Base-by-base conservation (phyloP, 2,113 vertebrate species). In the Oreochromis spilurus region DNA sequence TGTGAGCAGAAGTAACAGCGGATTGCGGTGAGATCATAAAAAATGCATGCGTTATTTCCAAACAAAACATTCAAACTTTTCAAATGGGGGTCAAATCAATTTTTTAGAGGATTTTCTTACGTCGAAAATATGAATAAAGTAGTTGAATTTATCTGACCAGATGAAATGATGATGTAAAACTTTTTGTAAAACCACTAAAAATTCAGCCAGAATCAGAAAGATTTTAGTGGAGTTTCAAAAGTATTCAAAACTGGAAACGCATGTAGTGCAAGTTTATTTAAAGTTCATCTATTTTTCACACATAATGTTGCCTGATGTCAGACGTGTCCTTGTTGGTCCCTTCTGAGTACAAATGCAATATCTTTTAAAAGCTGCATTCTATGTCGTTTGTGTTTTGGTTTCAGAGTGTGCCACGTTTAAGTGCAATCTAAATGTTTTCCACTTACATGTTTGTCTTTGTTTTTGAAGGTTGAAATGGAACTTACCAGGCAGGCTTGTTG, bases 401-500 rank as follows among this genome's bases (percentile, higher is more conserved):
- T 29, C 6, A 1, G 24, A 50, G 14, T n/a, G 26, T n/a, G 6
- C 17, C 17, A 8, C 17, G 4, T 31, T 52, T 52, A 7, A 77
- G 72, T 9, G 45, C 72, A n/a, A 19, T 77, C 52, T n/a, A n/a
- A 50, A 77, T 34, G 72, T 52, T 77, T 77, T 50, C 16, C 16
- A 31, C 50, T 77, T 31, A 19, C 21, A 29, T 29, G 38, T 17
- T 12, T 43, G 26, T n/a, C 4, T 2, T 52, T 52, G 19, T n/a
- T 77, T 31, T 7, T 19, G 17, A 77, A 77, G 72, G 16, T 34
- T 77, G 10, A 31, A 52, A 29, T 6, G 0, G 1, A 29, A 84
- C 95, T 94, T 96, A 99, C 98, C 98, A 89, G 97, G 90, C 0
- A 93, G 95, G 24, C 97, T 97, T 0, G 97, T 98, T 88, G 97